Evolutionary conservation across 2,888 invertebrate genomes (phyloP).

Genomic region (Schrankia costaestrigalis): DNA sequence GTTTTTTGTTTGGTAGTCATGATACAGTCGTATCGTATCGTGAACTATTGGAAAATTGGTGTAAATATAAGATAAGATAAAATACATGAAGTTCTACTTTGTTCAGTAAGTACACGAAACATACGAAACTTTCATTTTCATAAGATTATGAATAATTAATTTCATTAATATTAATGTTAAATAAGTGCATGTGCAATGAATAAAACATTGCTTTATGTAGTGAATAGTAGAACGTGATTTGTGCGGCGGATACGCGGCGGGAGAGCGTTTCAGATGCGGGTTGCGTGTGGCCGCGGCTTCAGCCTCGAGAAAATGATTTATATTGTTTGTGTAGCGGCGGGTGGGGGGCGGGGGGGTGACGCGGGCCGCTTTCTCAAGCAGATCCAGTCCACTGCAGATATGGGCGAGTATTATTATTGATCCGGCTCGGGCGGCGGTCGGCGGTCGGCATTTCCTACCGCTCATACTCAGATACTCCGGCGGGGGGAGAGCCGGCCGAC

Average conservation of each 20-base stretch:
- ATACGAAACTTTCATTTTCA: no score
- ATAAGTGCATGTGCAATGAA: no score
- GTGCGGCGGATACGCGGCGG: constrained; percentile 15
- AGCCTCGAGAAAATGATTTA: constrained; percentile 75
- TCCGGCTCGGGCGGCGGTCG: constrained; percentile 68
- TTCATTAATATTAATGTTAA: no score
- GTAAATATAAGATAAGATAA: no score
- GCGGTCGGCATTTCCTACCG: constrained; percentile 74
- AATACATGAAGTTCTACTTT: no score
- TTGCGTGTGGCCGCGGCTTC: constrained; percentile 59
- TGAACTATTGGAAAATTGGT: no score
- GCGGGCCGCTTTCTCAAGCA: constrained; percentile 71
- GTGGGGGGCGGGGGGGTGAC: constrained; percentile 35
- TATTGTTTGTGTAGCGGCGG: constrained; percentile 74
- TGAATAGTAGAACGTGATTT: no score
- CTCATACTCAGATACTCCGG: constrained; percentile 72
- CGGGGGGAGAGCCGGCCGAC: constrained; percentile 48
- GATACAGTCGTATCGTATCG: no score
- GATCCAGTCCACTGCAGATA: constrained; percentile 79
- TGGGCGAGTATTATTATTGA: constrained; percentile 81
- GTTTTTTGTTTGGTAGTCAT: no score
- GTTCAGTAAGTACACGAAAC: no score
- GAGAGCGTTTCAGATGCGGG: constrained; percentile 36
- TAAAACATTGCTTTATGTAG: no score
- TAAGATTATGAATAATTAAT: no score